Conservation (phyloP, 2,113 vertebrate species). For the Crocuta crocuta region DNA sequence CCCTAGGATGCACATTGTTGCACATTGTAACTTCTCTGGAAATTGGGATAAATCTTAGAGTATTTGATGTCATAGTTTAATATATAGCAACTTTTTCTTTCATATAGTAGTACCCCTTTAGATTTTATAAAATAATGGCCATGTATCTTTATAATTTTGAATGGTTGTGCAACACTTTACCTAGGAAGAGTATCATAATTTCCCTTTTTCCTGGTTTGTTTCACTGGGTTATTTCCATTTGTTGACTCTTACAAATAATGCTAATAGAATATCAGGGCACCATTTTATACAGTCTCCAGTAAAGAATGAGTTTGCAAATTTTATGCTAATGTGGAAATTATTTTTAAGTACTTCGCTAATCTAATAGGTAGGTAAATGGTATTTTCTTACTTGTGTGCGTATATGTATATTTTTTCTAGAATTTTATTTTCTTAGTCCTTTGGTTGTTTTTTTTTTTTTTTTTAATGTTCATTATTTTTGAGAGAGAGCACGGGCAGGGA, state of each 20-base stretch:
- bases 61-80: conserved; percentile 3
- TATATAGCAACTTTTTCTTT: background rate
- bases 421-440: background rate
- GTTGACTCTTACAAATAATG: background rate
- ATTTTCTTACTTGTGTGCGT: background rate
- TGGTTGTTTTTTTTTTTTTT: too few relatives aligned
- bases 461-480: too few relatives aligned
- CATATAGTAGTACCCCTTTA: background rate
- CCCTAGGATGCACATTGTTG: background rate
- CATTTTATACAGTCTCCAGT: background rate
- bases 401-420: background rate
- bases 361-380: background rate
- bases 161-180: background rate
- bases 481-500: too few relatives aligned
- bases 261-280: background rate
- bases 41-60: background rate
- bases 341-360: conserved; percentile 42
- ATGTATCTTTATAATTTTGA: background rate
- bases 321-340: background rate
- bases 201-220: background rate
- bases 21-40: background rate
- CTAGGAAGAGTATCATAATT: background rate
- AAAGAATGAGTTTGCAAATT: background rate
- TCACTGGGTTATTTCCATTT: background rate
- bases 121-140: background rate